These are phyloP conservation scores for Nemotelus nigrinus DNA, from an alignment of 2,888 invertebrate species.

Conservation along the genomic window DNA sequence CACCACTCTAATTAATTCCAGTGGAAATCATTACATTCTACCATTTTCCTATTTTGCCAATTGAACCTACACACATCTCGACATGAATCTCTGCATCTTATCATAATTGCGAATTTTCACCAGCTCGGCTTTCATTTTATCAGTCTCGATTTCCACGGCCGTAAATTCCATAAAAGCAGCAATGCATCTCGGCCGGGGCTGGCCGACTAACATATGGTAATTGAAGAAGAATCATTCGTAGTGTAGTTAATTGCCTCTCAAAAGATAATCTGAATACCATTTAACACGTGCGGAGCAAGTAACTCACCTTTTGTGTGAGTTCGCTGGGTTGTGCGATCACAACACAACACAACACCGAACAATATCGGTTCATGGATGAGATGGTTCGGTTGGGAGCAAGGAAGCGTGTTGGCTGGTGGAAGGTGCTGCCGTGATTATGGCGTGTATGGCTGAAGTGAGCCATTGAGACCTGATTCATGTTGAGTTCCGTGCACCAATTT, in stretches of 20 bases:
- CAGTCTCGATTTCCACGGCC: background rate
- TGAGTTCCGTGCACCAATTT: too few species aligned
- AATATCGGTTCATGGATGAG: background rate
- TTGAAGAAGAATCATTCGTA: conserved; percentile 37
- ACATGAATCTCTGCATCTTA: conserved; percentile 1
- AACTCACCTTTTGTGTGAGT: conserved; percentile 30
- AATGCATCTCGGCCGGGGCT: background rate
- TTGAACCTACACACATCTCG: background rate
- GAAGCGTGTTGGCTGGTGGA: too few species aligned
- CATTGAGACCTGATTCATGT: too few species aligned
- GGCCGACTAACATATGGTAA: conserved; percentile 16
- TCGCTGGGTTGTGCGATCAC: conserved; percentile 2
- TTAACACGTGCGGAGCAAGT: conserved; percentile 44
- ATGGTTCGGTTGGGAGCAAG: too few species aligned
- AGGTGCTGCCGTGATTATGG: too few species aligned
- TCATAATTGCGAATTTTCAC: conserved; percentile 37
- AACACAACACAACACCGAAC: background rate
- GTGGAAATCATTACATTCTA: background rate
- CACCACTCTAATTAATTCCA: conserved; percentile 28
- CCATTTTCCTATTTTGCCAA: background rate
- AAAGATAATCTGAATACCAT: conserved; percentile 45
- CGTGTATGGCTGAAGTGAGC: too few species aligned
- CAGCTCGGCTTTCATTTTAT: background rate
- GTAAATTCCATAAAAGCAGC: background rate
- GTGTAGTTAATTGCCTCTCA: conserved; percentile 45